Base-by-base conservation (phyloP, 2,888 invertebrate species). In the Harmothoe impar region DNA sequence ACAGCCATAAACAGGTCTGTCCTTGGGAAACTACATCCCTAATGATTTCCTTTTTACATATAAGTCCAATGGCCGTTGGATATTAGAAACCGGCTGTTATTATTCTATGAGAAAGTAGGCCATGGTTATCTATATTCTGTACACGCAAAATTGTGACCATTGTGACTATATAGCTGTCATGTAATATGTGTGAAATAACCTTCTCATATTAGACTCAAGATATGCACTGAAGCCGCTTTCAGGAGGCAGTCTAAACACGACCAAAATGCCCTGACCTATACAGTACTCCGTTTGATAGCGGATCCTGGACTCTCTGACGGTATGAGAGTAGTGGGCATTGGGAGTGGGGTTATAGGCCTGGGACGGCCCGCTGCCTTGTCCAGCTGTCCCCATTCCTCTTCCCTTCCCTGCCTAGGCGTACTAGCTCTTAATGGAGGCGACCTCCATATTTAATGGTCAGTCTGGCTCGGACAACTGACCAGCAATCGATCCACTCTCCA, bases 371-470 rank as follows among this genome's bases (percentile, higher is more conserved):
- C 35, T 81, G 43, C 81, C 81, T n/a, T 17, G 25, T 15, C 72
- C 72, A 72, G 72, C 72, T 72, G 72, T 72, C 29, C 72, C 29
- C 29, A 29, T n/a, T n/a, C 62, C 62, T 25, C 84, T 84, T 23
- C 84, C 84, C 56, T 17, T 35, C 25, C 5, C 31, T 54, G 52
- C 54, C 52, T 54, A 31, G 25, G 0, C 35, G 43, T 3, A 20
- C n/a, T 17, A 1, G 25, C 86, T 29, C 86, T 54, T 86, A 86
- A 86, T 86, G 86, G 54, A 86, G 31, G 31, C 54, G 29, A 20
- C 86, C 54, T 86, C 86, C 86, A 86, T 86, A 86, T 86, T 86
- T 86, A 86, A 86, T 86, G 86, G 86, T 86, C 86, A 86, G 86
- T 86, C 54, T 86, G 86, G 86, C 25, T 54, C 31, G 86, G 86